Percentiles rank a stretch among this genome's conserved stretches.
Conservation (phyloP, 1,140 invertebrate genomes). For the Triops cancriformis region DNA sequence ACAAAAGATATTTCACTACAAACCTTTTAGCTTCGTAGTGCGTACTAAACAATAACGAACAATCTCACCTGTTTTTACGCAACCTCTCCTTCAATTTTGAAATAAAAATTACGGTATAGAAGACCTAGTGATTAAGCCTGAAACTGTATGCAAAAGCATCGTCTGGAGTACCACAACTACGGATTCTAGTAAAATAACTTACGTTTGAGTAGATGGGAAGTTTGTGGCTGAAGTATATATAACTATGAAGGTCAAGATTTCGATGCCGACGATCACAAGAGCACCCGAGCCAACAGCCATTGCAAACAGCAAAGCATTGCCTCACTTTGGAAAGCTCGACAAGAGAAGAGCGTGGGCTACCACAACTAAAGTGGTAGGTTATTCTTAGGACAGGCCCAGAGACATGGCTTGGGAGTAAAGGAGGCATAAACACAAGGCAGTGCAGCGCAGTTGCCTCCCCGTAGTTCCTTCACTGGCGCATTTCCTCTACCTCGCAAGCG, state of each 20-base stretch:
- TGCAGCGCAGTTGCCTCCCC: background rate
- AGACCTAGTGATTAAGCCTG: background rate
- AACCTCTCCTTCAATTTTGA: background rate
- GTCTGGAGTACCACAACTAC: background rate
- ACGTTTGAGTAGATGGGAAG: conserved; percentile 5
- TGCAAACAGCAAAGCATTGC: background rate
- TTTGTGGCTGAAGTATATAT: background rate
- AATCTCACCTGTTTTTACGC: background rate
- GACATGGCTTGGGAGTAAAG: background rate
- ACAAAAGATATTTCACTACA: background rate
- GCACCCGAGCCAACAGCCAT: conserved; percentile 1
- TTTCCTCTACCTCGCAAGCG: background rate
- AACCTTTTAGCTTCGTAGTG: background rate
- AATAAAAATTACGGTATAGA: no score
- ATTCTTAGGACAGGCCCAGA: background rate
- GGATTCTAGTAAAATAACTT: background rate
- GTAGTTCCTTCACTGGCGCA: background rate
- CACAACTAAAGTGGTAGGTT: background rate
- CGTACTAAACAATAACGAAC: background rate
- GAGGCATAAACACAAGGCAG: background rate
- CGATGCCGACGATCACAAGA: background rate
- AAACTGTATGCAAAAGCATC: no score
- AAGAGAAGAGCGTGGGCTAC: background rate
- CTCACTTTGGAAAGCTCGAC: background rate
- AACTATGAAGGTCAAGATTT: conserved; percentile 6